Base-by-base conservation (phyloP, 2,797 vertebrate genomes). In the Anableps anableps region DNA sequence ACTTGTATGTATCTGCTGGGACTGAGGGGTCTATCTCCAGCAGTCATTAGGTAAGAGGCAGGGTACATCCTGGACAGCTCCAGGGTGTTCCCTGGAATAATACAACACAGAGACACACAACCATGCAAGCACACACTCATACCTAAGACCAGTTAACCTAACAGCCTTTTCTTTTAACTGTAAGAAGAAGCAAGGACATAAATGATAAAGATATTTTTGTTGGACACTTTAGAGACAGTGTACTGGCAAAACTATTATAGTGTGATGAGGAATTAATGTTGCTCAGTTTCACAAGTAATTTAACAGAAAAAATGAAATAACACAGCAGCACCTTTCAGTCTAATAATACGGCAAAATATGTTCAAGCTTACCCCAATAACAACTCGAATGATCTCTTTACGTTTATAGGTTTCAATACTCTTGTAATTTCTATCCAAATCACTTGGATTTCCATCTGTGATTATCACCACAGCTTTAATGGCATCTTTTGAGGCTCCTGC, bases 391-490 rank as follows among this genome's bases (percentile, higher is more conserved):
- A 97, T 95, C 1, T 86, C 83, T 72, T 88, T 88, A 0, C 79
- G 0, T 1, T 91, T 47, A 38, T 92, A 93, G 19, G 0, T 47
- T 1, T 77, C 0, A 11, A 95, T 81, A 0, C 72, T 34, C 0
- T 0, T 0, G 7, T 0, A 19, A 0, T 0, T 0, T 0, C 0
- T 0, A 31, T 92, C 43, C 0, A 0, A 0, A 31, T 97, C 96
- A 26, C 75, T 83, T 34, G 97, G 96, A 31, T 91, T 74, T 72
- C 96, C 97, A 0, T 97, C 97, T 8, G 97, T 97, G 83, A 97
- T 97, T 48, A 97, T 90, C 11, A 97, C 92, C 72, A 98, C 78
- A n/a, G 95, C 97, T 87, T 95, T 95, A 19, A 82, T 94, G 34
- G 96, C 95, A 43, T 94, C 94, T 60, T 77, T 76, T n/a, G 95